These are phyloP conservation scores for Rattus norvegicus DNA, from an alignment of 2,113 vertebrate species.

Conservation along the genomic window GRCr8 NC_086029.1:97065501-97066000, in stretches of 20 bases:
- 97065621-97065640: not conserved
- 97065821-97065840: constrained; percentile 28
- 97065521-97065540: not conserved
- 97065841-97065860: constrained; percentile 46
- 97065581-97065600: not conserved
- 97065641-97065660: not conserved
- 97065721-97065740: not conserved
- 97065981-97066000: no score
- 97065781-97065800: constrained; percentile 25
- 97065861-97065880: constrained; percentile 6
- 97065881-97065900: not conserved
- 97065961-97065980: not conserved
- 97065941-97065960: not conserved
- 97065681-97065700: not conserved
- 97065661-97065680: not conserved
- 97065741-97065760: not conserved
- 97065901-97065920: not conserved
- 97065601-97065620: not conserved
- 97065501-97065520: not conserved
- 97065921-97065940: not conserved
- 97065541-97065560: not conserved
- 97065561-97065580: not conserved
- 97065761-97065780: not conserved
- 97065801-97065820: constrained; percentile 51
- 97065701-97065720: not conserved